Conservation (phyloP, 92 coral and sea anemone species). For the Porites divaricata region DNA sequence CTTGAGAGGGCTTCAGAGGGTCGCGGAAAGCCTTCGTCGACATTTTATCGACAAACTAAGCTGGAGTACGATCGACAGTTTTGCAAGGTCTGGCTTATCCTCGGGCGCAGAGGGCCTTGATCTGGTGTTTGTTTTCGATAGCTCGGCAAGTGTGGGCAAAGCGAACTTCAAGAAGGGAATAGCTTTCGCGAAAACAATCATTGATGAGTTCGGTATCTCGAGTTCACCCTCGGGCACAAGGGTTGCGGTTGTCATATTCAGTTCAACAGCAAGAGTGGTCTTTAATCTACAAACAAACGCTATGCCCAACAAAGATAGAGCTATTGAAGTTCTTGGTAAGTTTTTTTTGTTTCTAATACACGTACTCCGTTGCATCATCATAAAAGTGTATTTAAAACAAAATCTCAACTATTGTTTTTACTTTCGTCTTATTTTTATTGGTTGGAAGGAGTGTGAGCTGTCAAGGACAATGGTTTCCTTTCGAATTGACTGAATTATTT, state of each 20-base stretch:
- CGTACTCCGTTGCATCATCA: too few species aligned
- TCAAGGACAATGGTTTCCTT: too few species aligned
- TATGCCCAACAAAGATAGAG: slow-evolving; percentile 72
- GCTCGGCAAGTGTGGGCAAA: slow-evolving; percentile 96
- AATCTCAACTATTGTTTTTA: too few species aligned
- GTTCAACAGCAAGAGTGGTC: slow-evolving; percentile 71
- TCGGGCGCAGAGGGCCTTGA: slow-evolving; percentile 98
- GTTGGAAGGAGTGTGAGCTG: too few species aligned
- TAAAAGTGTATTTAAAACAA: too few species aligned
- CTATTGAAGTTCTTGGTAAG: slow-evolving; percentile 81
- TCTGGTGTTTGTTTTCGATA: slow-evolving; percentile 92
- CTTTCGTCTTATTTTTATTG: too few species aligned
- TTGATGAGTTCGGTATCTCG: slow-evolving; percentile 95
- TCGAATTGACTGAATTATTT: too few species aligned
- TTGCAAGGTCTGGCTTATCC: slow-evolving; percentile 95
- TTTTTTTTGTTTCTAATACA: neutral
- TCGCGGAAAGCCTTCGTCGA: slow-evolving; percentile 79
- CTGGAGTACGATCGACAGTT: slow-evolving; percentile 88
- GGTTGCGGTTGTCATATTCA: slow-evolving; percentile 92
- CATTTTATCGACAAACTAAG: slow-evolving; percentile 89
- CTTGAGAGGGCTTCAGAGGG: slow-evolving; percentile 67
- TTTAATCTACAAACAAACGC: slow-evolving; percentile 81
- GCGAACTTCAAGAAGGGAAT: slow-evolving; percentile 90
- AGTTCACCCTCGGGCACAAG: slow-evolving; percentile 88
- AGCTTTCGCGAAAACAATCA: slow-evolving; percentile 86